Evolutionary conservation across 2,113 vertebrate genomes (phyloP).

Genomic region (Bothrops jararaca): DNA sequence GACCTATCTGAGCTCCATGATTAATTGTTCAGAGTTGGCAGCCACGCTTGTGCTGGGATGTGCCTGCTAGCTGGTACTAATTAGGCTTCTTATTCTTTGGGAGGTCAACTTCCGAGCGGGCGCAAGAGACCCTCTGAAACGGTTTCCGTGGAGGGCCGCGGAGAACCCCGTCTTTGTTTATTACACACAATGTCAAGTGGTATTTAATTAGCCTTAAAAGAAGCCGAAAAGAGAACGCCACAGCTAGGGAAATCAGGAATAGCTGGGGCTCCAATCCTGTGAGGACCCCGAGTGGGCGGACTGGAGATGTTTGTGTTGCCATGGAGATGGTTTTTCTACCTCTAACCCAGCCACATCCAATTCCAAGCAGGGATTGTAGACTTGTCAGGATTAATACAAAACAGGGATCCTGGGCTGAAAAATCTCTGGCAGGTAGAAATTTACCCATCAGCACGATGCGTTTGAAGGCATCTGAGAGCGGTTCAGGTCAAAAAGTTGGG

Average conservation of each 20-base stretch:
- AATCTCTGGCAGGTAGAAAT: not conserved
- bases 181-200: not conserved
- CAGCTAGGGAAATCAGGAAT: not conserved
- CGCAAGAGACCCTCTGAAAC: not conserved
- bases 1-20: conserved; percentile 32
- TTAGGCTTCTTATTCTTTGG: conserved; percentile 40
- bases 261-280: not conserved
- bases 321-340: not conserved
- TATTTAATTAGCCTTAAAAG: not conserved
- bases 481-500: not conserved
- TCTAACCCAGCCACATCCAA: not conserved
- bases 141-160: not conserved
- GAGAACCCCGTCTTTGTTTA: not conserved
- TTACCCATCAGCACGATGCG: not conserved
- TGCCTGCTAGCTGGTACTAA: conserved; percentile 30
- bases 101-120: rapidly evolving
- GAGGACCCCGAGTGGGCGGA: not conserved
- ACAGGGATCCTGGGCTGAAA: not conserved
- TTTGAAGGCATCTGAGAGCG: not conserved
- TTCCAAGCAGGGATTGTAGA: not conserved
- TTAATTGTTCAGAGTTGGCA: conserved; percentile 45
- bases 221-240: not conserved
- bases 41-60: conserved; percentile 21
- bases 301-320: not conserved
- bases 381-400: not conserved